Evolutionary conservation across 2,113 vertebrate genomes (phyloP).

Genomic region (Hipposideros armiger): DNA sequence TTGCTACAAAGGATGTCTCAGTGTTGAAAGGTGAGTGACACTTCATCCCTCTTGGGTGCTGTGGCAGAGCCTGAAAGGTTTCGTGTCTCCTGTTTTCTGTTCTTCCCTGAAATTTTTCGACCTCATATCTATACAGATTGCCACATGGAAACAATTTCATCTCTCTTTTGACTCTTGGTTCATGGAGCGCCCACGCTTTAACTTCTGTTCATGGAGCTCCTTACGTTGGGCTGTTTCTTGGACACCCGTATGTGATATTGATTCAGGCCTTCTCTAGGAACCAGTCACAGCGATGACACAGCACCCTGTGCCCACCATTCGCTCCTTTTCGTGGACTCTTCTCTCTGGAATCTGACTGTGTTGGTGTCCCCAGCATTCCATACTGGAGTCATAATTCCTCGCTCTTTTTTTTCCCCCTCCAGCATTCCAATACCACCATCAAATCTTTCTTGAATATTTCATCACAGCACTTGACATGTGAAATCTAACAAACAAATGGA

Average conservation of each 20-base stretch:
- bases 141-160: not conserved
- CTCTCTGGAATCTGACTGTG: not conserved
- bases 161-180: not conserved
- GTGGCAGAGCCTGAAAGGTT: not conserved
- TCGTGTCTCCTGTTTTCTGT: not conserved
- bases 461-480: not conserved
- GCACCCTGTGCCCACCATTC: too few relatives aligned
- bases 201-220: not conserved
- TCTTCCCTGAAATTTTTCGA: not conserved
- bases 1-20: not conserved
- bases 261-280: not conserved
- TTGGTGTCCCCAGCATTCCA: not conserved
- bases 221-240: not conserved
- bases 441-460: not conserved
- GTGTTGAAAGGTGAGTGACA: not conserved
- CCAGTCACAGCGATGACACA: not conserved
- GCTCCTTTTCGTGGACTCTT: not conserved
- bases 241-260: not conserved
- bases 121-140: not conserved
- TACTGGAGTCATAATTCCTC: not conserved
- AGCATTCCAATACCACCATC: not conserved
- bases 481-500: not conserved
- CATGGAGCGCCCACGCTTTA: not conserved
- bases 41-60: not conserved
- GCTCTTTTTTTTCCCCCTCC: not conserved